phyloP scores from a whole-genome alignment of 2,113 vertebrate genomes.

The Protomyctophum bolini region DNA sequence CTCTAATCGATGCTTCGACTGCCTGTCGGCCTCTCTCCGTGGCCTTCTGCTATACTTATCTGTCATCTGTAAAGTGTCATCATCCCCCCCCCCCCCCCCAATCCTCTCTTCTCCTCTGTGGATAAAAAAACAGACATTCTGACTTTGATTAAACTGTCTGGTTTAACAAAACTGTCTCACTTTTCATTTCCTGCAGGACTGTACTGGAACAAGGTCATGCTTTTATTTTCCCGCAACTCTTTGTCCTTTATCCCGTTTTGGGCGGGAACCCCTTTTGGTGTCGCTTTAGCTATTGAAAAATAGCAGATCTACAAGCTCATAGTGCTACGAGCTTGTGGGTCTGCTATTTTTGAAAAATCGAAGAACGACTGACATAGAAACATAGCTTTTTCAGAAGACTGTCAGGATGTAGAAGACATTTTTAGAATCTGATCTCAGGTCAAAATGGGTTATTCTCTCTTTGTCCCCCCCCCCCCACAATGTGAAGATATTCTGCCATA shows the following conservation, averaged over 20 bases:
- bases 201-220: background rate
- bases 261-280: no score
- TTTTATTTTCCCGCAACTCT: background rate
- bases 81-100: no score
- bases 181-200: background rate
- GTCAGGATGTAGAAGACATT: no score
- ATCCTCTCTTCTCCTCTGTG: background rate
- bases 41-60: conserved; percentile 2
- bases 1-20: background rate
- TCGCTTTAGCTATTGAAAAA: no score
- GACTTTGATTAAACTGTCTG: conserved; percentile 11
- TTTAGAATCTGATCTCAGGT: no score
- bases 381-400: no score
- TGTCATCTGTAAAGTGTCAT: background rate
- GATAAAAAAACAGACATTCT: conserved; percentile 10
- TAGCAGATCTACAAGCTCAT: no score
- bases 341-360: no score
- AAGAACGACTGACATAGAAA: no score
- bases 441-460: no score
- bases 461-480: background rate
- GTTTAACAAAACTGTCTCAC: background rate
- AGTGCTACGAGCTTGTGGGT: no score
- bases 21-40: conserved; percentile 9
- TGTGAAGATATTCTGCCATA: conserved; percentile 1
- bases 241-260: no score